A percentile compares a stretch with the other conserved stretches of the same genome.
Conservation (phyloP, 2,888 invertebrate genomes). For the Alviniconcha strummeri region DNA sequence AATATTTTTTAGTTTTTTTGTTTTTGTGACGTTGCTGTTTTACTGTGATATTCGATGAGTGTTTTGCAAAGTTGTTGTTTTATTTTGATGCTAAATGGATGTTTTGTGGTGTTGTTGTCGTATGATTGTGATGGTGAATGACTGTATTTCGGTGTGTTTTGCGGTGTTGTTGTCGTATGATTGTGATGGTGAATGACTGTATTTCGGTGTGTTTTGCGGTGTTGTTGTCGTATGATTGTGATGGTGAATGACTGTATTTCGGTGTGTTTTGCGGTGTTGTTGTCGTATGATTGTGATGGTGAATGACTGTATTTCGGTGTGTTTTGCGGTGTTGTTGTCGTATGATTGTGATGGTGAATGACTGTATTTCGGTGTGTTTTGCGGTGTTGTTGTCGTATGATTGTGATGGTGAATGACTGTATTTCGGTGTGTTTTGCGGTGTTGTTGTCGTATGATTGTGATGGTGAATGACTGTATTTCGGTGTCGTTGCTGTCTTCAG, state of each 20-base stretch:
- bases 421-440: background rate
- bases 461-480: background rate
- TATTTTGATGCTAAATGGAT: background rate
- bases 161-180: too few relatives aligned
- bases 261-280: too few relatives aligned
- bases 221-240: too few relatives aligned
- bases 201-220: background rate
- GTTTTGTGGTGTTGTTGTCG: too few relatives aligned
- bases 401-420: background rate
- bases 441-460: background rate
- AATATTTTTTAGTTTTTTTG: background rate
- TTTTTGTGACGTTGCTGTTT: background rate
- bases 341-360: background rate
- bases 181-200: background rate
- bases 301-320: background rate
- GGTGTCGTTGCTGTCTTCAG: slow-evolving; percentile 27
- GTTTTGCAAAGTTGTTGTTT: background rate
- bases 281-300: background rate
- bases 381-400: background rate
- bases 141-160: background rate
- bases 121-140: too few relatives aligned
- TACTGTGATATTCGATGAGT: background rate
- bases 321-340: background rate
- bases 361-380: background rate
- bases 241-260: background rate